Percentiles rank a stretch among this genome's conserved stretches.
Conservation (phyloP, 2,888 invertebrate genomes). For the Neoitamus cyanurus region DNA sequence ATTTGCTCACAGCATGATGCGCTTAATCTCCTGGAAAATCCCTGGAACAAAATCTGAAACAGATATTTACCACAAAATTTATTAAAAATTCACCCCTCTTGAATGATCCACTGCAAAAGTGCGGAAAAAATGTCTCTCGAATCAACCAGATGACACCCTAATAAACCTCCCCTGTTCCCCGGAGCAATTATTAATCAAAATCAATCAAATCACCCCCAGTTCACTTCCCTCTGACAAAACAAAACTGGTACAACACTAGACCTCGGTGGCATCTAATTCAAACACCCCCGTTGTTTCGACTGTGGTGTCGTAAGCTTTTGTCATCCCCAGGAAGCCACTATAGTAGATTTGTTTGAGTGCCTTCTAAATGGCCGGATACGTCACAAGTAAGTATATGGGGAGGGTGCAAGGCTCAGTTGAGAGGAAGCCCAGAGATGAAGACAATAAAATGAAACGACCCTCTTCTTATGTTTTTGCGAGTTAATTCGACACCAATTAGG, state of each 20-base stretch:
- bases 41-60: slow-evolving; percentile 43
- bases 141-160: slow-evolving; percentile 52
- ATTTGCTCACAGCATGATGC: background rate
- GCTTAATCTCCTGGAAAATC: slow-evolving; percentile 1
- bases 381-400: background rate
- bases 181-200: slow-evolving; percentile 54
- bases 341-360: slow-evolving; percentile 31
- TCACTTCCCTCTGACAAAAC: slow-evolving; percentile 34
- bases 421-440: slow-evolving; percentile 49
- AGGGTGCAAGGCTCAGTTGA: slow-evolving; percentile 6
- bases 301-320: slow-evolving; percentile 45
- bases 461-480: slow-evolving; percentile 53
- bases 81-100: slow-evolving; percentile 52
- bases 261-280: slow-evolving; percentile 40
- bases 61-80: slow-evolving; percentile 50
- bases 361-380: background rate
- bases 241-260: slow-evolving; percentile 45
- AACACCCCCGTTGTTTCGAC: slow-evolving; percentile 19
- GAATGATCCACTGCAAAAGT: slow-evolving; percentile 41
- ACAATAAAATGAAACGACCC: slow-evolving; percentile 53
- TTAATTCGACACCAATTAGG: slow-evolving; percentile 67
- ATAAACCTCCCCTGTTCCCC: slow-evolving; percentile 48
- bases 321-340: slow-evolving; percentile 42
- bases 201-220: slow-evolving; percentile 52
- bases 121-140: slow-evolving; percentile 49